phyloP scores from a whole-genome alignment of 2,888 invertebrate species.

The Megastigmus dorsalis region DNA sequence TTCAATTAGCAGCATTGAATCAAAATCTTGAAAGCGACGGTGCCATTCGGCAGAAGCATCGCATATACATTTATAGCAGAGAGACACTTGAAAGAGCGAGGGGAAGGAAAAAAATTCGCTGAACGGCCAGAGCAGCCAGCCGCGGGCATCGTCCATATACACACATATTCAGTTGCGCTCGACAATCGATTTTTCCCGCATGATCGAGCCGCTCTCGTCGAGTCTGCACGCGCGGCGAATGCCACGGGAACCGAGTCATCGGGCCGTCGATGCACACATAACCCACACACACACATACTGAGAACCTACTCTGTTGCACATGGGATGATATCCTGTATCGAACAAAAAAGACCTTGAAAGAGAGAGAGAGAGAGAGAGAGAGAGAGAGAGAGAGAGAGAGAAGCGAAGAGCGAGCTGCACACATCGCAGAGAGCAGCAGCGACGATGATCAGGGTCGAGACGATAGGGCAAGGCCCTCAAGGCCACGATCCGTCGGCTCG shows the following conservation, averaged over 20 bases:
- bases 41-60: no score
- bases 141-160: no score
- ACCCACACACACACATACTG: neutral
- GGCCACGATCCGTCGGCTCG: conserved; percentile 59
- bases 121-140: no score
- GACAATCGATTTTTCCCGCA: conserved; percentile 16
- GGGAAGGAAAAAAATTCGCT: no score
- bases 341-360: conserved; percentile 63
- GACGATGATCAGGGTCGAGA: conserved; percentile 60
- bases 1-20: no score
- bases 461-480: conserved; percentile 66
- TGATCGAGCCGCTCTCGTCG: neutral
- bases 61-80: no score
- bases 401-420: conserved; percentile 16
- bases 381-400: conserved; percentile 54
- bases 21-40: no score
- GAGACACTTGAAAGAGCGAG: no score
- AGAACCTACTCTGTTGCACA: no score
- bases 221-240: neutral
- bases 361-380: conserved; percentile 1
- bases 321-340: conserved; percentile 59
- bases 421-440: no score
- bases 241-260: conserved; percentile 2
- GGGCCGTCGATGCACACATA: neutral
- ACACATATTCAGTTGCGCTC: no score